Conservation (phyloP, 2,113 vertebrate genomes). For the Poeciliopsis retropinna region DNA sequence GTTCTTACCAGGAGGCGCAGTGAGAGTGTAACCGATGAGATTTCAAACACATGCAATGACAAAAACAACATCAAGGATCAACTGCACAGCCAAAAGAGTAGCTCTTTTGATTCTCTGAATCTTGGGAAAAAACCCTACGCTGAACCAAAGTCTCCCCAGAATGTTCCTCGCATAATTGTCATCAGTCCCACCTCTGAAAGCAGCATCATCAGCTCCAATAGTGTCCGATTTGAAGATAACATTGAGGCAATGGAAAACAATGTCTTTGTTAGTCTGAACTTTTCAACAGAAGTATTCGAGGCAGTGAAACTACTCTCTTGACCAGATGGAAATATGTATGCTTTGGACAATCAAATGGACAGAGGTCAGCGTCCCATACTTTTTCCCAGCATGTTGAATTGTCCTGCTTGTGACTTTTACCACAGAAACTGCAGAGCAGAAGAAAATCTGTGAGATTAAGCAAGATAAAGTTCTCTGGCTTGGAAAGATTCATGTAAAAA, state of each 20-base stretch:
- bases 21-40: conserved; percentile 54
- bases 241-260: conserved; percentile 40
- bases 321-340: neutral
- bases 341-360: neutral
- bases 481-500: too few species aligned
- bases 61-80: neutral
- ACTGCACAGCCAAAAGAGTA: conserved; percentile 37
- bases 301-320: conserved; percentile 65
- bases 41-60: conserved; percentile 5
- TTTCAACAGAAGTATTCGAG: conserved; percentile 70
- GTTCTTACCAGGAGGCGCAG: conserved; percentile 63
- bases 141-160: conserved; percentile 15
- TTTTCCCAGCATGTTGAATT: neutral
- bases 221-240: conserved; percentile 42
- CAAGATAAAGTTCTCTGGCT: neutral
- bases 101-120: conserved; percentile 52
- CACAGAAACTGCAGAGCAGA: neutral
- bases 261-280: conserved; percentile 61
- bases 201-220: conserved; percentile 61
- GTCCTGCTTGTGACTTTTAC: neutral
- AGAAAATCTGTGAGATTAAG: conserved; percentile 22
- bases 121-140: conserved; percentile 9
- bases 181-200: conserved; percentile 74
- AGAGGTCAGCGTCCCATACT: neutral
- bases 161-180: conserved; percentile 71